Conservation (phyloP, 2,797 vertebrate genomes). For the Hippocampus kuda region DNA sequence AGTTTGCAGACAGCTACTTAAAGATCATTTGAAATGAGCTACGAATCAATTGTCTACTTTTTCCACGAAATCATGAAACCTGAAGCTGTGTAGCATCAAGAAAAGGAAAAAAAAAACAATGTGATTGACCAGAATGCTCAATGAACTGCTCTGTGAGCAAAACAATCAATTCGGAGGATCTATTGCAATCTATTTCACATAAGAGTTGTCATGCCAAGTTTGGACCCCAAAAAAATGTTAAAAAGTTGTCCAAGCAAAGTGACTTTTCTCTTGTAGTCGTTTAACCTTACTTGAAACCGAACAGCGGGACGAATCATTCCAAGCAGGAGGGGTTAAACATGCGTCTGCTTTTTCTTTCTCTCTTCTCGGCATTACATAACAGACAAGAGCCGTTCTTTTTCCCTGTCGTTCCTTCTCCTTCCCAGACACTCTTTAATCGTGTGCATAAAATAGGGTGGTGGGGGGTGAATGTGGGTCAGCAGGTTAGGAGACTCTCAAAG, state of each 20-base stretch:
- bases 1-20: conserved; percentile 2
- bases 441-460: conserved; percentile 47
- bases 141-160: conserved; percentile 1
- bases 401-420: conserved; percentile 52
- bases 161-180: conserved; percentile 2
- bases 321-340: conserved; percentile 48
- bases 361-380: conserved; percentile 74
- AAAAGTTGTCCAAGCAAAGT: background rate
- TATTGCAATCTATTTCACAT: background rate
- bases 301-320: background rate
- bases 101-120: background rate
- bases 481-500: conserved; percentile 72
- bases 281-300: background rate
- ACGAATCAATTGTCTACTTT: background rate
- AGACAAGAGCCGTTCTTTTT: conserved; percentile 56
- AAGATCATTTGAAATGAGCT: background rate
- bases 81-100: background rate
- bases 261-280: background rate
- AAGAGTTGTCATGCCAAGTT: background rate
- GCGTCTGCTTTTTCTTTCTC: conserved; percentile 38
- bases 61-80: conserved; percentile 1
- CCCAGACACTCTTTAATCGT: conserved; percentile 67
- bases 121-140: conserved; percentile 2
- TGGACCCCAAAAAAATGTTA: background rate
- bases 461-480: conserved; percentile 71